phyloP scores from a whole-genome alignment of 2,113 vertebrate genomes.

The Mixornis gularis region DNA sequence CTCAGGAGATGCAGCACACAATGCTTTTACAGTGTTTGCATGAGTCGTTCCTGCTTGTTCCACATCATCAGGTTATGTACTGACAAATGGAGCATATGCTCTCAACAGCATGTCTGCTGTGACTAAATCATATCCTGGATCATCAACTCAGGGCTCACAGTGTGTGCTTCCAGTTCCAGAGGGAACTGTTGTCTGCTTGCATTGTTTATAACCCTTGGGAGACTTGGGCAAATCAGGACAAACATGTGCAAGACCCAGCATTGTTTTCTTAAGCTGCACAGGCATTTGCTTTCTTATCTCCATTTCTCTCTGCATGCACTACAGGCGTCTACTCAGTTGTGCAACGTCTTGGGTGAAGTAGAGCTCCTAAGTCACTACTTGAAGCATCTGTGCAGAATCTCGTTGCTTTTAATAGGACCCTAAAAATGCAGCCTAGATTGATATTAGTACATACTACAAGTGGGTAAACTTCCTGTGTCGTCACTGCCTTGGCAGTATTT shows the following conservation, averaged over 20 bases:
- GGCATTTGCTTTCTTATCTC: background rate
- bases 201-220: background rate
- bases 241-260: background rate
- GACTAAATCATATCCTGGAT: constrained; percentile 8
- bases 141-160: background rate
- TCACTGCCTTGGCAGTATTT: background rate
- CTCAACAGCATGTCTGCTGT: constrained; percentile 4
- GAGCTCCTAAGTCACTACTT: background rate
- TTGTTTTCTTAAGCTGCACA: background rate
- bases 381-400: background rate
- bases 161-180: background rate
- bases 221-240: background rate
- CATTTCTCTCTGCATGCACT: background rate
- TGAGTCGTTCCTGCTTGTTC: constrained; percentile 30
- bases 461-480: background rate
- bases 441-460: background rate
- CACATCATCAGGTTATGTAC: background rate
- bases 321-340: background rate
- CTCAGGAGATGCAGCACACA: background rate
- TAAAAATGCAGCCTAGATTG: background rate
- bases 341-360: background rate
- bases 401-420: background rate
- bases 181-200: background rate
- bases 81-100: constrained; percentile 32
- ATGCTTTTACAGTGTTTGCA: background rate